Conservation (phyloP, 2,888 invertebrate species). For the Diploptera punctata region DNA sequence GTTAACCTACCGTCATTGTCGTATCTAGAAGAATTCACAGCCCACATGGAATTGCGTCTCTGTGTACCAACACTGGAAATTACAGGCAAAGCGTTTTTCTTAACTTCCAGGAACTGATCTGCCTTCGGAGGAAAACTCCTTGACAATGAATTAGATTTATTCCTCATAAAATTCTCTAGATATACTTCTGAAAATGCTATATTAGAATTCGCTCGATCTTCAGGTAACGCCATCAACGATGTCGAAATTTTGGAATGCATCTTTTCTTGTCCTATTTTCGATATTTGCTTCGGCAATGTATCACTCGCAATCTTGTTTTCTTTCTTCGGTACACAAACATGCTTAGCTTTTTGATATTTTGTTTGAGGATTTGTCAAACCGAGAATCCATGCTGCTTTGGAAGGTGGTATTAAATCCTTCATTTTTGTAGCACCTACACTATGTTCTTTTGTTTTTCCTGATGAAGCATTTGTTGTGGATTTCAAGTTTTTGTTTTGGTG, state of each 20-base stretch:
- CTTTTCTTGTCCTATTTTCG: background rate
- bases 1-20: no score
- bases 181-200: no score
- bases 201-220: background rate
- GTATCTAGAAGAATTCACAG: background rate
- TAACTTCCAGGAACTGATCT: background rate
- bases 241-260: background rate
- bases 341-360: background rate
- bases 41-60: constrained; percentile 13
- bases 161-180: background rate
- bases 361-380: background rate
- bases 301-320: background rate
- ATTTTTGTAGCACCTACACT: no score
- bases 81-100: background rate
- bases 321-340: background rate
- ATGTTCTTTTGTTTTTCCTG: background rate
- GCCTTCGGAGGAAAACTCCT: background rate
- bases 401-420: no score
- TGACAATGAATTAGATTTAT: background rate
- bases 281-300: background rate
- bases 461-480: background rate
- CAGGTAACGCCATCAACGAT: background rate
- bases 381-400: background rate
- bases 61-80: constrained; percentile 10
- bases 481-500: background rate